A percentile compares a stretch with the other conserved stretches of the same genome.
Evolutionary conservation across 2,888 invertebrate species (phyloP).

Genomic region (Calameuta idolon): DNA sequence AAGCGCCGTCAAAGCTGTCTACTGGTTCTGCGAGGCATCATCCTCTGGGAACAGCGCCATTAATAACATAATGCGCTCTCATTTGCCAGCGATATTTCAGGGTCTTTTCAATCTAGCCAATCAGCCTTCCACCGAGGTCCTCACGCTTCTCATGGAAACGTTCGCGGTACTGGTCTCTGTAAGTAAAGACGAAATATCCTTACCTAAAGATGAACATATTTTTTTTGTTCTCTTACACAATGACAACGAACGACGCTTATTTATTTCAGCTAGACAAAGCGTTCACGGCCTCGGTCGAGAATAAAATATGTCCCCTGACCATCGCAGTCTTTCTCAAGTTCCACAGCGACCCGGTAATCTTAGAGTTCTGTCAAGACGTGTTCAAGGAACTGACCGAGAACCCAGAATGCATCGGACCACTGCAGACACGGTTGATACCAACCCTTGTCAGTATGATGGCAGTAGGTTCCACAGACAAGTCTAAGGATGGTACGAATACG

Average conservation of each 20-base stretch:
- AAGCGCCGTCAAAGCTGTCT: constrained; percentile 69
- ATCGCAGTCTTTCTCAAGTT: constrained; percentile 78
- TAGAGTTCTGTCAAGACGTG: constrained; percentile 74
- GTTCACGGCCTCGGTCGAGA: constrained; percentile 74
- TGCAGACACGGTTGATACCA: constrained; percentile 76
- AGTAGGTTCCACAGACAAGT: constrained; percentile 49
- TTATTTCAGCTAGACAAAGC: constrained; percentile 71
- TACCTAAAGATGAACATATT: constrained; percentile 15
- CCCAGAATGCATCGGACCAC: constrained; percentile 70
- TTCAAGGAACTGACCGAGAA: constrained; percentile 74
- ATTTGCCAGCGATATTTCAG: constrained; percentile 58
- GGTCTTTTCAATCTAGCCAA: constrained; percentile 56
- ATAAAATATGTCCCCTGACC: constrained; percentile 74
- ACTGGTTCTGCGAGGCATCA: constrained; percentile 67
- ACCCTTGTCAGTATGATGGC: constrained; percentile 74
- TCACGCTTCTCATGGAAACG: constrained; percentile 58
- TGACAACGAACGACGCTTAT: not conserved
- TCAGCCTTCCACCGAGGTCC: constrained; percentile 56
- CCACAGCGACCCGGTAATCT: constrained; percentile 74
- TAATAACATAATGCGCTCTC: constrained; percentile 50
- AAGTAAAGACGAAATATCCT: constrained; percentile 23
- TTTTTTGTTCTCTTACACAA: not conserved
- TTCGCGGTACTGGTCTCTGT: constrained; percentile 56
- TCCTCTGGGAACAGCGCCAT: constrained; percentile 40
- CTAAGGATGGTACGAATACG: constrained; percentile 49